Percentiles rank a stretch among this genome's conserved stretches.
phyloP scores from a whole-genome alignment of 1,140 invertebrate species.

The Drosophila melanica region DNA sequence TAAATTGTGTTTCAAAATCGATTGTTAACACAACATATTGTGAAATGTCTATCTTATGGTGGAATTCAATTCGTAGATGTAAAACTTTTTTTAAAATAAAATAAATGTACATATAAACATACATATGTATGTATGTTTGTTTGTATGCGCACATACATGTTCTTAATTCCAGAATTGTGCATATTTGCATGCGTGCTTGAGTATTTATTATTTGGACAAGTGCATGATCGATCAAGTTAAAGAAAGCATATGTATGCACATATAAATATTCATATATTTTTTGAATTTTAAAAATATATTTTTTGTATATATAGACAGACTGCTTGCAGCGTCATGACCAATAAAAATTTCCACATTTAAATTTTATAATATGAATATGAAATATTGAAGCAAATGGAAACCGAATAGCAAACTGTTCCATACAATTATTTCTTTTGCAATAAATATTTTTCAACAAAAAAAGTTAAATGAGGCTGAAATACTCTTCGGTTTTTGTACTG shows the following conservation, averaged over 20 bases:
- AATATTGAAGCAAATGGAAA: slow-evolving; percentile 56
- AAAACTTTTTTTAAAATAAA: too few relatives aligned
- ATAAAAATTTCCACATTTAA: slow-evolving; percentile 34
- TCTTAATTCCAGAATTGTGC: slow-evolving; percentile 46
- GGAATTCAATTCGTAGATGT: slow-evolving; percentile 2
- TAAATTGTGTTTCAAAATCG: not conserved
- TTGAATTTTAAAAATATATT: slow-evolving; percentile 26
- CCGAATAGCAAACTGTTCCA: slow-evolving; percentile 21
- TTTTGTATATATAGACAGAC: not conserved
- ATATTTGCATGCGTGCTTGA: slow-evolving; percentile 53
- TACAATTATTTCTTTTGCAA: slow-evolving; percentile 39
- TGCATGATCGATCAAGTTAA: slow-evolving; percentile 56
- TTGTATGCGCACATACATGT: slow-evolving; percentile 15
- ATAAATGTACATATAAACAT: slow-evolving; percentile 4
- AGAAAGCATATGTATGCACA: slow-evolving; percentile 37
- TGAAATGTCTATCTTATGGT: not conserved
- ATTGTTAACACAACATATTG: not conserved
- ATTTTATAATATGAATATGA: slow-evolving; percentile 55
- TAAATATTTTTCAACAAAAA: slow-evolving; percentile 30
- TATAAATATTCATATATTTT: slow-evolving; percentile 33
- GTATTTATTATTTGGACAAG: slow-evolving; percentile 73
- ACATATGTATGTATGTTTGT: slow-evolving; percentile 7
- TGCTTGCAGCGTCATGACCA: not conserved
- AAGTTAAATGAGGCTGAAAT: slow-evolving; percentile 8
- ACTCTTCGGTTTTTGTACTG: not conserved